Evolutionary conservation across 2,888 invertebrate genomes (phyloP).

Genomic region (Hirtodrosophila cameraria): DNA sequence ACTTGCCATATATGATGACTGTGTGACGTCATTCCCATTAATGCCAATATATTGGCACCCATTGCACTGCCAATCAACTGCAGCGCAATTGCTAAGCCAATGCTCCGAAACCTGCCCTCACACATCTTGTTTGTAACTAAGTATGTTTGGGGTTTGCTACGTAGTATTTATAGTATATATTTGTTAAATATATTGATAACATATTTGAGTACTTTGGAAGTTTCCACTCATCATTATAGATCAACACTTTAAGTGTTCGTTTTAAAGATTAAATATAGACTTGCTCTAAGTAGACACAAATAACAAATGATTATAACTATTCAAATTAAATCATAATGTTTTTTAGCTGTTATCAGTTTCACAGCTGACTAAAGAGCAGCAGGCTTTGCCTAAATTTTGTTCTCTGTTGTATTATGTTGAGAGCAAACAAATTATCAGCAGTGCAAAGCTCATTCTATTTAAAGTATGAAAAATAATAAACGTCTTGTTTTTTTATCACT

Average conservation of each 20-base stretch:
- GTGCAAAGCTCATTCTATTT: too few species aligned
- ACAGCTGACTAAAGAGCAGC: not conserved
- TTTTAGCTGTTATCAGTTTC: conserved; percentile 23
- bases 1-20: conserved; percentile 65
- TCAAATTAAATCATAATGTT: not conserved
- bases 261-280: too few species aligned
- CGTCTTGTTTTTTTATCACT: conserved; percentile 25
- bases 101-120: not conserved
- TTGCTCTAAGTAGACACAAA: too few species aligned
- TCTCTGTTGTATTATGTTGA: not conserved
- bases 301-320: too few species aligned
- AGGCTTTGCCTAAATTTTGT: not conserved
- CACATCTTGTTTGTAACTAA: conserved; percentile 13
- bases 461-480: conserved; percentile 3
- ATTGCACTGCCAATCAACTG: conserved; percentile 19
- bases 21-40: conserved; percentile 64
- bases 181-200: not conserved
- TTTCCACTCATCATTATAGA: too few species aligned
- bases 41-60: conserved; percentile 56
- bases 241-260: too few species aligned
- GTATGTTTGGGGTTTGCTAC: not conserved
- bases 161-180: not conserved
- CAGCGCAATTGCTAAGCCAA: conserved; percentile 7
- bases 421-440: conserved; percentile 4
- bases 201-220: too few species aligned